phyloP scores from a whole-genome alignment of 1,140 invertebrate species.

The Phthorimaea operculella region DNA sequence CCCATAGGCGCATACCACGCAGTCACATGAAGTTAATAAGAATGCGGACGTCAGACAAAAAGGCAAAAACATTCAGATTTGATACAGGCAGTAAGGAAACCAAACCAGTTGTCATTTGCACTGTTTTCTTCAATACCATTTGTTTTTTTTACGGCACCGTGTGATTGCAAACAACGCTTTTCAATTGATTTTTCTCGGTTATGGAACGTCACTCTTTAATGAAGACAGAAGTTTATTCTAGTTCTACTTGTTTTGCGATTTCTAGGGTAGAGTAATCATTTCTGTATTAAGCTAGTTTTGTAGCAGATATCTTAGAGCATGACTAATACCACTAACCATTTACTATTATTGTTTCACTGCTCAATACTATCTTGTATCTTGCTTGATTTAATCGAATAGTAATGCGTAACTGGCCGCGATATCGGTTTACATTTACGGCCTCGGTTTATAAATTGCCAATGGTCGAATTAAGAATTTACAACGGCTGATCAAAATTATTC shows the following conservation, averaged over 20 bases:
- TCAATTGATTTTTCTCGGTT: slow-evolving; percentile 15
- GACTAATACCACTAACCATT: not conserved
- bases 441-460: not conserved
- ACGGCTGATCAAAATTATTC: slow-evolving; percentile 3
- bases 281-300: not conserved
- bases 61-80: slow-evolving; percentile 69
- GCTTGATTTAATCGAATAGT: not conserved
- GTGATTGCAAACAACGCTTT: slow-evolving; percentile 41
- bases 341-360: not conserved
- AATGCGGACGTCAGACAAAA: slow-evolving; percentile 67
- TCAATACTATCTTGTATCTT: not conserved
- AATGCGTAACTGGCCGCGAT: not conserved
- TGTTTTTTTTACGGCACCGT: slow-evolving; percentile 39
- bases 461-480: slow-evolving; percentile 3
- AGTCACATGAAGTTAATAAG: slow-evolving; percentile 67
- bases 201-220: slow-evolving; percentile 9
- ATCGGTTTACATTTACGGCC: no score
- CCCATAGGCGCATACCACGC: slow-evolving; percentile 53
- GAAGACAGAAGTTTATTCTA: not conserved
- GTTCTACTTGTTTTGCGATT: slow-evolving; percentile 3
- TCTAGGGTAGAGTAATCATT: not conserved
- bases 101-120: slow-evolving; percentile 33
- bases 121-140: slow-evolving; percentile 24
- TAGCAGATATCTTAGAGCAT: not conserved
- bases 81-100: slow-evolving; percentile 68